A percentile compares a stretch with the other conserved stretches of the same genome.
These are phyloP conservation scores for Anniella stebbinsi DNA, from an alignment of 2,797 vertebrate species.

Conservation along the genomic window DNA sequence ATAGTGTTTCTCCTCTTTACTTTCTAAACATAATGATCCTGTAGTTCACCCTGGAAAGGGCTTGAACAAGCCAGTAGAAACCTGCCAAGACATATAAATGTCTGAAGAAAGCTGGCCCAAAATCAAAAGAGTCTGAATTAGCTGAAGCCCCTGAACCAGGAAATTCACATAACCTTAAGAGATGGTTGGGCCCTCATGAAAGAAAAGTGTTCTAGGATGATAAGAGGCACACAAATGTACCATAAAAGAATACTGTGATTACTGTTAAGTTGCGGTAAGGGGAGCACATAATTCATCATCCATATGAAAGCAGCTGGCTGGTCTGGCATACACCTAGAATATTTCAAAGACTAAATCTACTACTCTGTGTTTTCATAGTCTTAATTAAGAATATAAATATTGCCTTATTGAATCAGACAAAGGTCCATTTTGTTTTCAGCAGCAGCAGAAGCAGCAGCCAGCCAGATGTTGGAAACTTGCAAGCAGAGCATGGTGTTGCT, in stretches of 20 bases:
- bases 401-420: neutral
- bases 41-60: neutral
- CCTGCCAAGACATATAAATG: conserved; percentile 16
- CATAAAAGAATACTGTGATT: conserved; percentile 45
- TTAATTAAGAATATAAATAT: neutral
- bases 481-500: neutral
- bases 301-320: conserved; percentile 64
- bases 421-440: neutral
- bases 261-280: conserved; percentile 47
- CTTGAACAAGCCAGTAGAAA: neutral
- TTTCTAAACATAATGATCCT: neutral
- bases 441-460: neutral
- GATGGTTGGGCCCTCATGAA: conserved; percentile 35
- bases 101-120: neutral
- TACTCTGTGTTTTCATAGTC: neutral
- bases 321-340: conserved; percentile 31
- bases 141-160: conserved; percentile 27
- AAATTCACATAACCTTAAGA: conserved; percentile 23
- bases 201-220: conserved; percentile 29
- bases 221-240: conserved; percentile 2
- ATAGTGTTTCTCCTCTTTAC: neutral
- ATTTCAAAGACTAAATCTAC: conserved; percentile 42
- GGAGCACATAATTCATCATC: conserved; percentile 17
- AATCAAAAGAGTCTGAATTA: conserved; percentile 10
- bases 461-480: neutral